These are phyloP conservation scores for Dicyrtomina minuta DNA, from an alignment of 2,888 invertebrate genomes.

Conservation along the genomic window DNA sequence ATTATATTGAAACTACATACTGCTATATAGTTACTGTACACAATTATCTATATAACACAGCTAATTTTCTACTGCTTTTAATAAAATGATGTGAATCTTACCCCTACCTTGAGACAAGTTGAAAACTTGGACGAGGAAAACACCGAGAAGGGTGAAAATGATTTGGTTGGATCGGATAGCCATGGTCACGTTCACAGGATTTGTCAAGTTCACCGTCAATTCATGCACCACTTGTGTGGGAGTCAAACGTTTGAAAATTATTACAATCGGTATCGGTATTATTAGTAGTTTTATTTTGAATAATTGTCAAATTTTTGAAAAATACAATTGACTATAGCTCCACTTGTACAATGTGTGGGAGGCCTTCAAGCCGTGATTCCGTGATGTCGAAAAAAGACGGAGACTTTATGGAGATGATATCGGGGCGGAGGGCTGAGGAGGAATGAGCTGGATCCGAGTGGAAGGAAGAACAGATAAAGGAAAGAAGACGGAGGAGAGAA, in stretches of 20 bases:
- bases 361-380: not conserved
- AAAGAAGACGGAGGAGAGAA: not conserved
- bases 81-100: slow-evolving; percentile 13
- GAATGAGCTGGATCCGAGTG: slow-evolving; percentile 21
- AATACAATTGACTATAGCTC: not conserved
- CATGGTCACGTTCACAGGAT: not conserved
- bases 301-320: not conserved
- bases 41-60: no score
- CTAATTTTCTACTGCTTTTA: not conserved
- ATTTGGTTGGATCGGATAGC: not conserved
- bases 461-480: slow-evolving; percentile 1
- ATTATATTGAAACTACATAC: not conserved
- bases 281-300: not conserved
- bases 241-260: not conserved
- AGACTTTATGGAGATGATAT: not conserved
- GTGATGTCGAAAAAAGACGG: not conserved
- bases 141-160: not conserved
- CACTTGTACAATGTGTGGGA: no score
- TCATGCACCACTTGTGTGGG: not conserved
- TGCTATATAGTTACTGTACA: no score
- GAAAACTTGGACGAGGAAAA: slow-evolving; percentile 20
- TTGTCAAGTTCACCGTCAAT: no score
- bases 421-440: not conserved
- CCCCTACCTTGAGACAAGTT: slow-evolving; percentile 28
- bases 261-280: not conserved